Percentiles rank a stretch among this genome's conserved stretches.
Conservation (phyloP, 2,113 vertebrate genomes). For the Odobenus rosmarus region DNA sequence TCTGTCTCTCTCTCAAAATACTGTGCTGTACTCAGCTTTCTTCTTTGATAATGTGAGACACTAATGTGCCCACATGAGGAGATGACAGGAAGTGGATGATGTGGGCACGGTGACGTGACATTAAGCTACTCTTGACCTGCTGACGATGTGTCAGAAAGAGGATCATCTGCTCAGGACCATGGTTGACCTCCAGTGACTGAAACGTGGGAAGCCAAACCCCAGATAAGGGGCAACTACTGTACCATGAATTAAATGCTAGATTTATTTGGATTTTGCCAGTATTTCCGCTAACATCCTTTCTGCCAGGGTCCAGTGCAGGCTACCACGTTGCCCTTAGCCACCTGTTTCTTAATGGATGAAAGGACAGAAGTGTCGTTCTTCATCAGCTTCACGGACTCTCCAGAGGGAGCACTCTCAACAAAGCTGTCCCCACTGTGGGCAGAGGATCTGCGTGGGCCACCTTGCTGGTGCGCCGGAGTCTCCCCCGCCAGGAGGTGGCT, state of each 20-base stretch:
- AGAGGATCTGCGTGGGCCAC: fast-evolving
- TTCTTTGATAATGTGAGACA: neutral
- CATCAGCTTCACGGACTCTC: neutral
- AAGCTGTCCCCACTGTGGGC: neutral
- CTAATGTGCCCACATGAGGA: neutral
- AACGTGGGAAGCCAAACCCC: neutral
- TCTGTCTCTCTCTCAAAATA: neutral
- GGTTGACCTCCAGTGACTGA: neutral
- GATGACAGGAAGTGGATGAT: neutral
- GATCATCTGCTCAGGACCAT: neutral
- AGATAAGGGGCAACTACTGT: neutral
- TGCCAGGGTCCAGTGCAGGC: neutral
- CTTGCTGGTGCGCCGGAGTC: neutral
- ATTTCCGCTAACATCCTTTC: neutral
- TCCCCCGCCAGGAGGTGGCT: neutral
- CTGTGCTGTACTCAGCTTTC: neutral
- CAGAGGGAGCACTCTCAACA: neutral
- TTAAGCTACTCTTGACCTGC: neutral
- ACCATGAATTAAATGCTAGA: neutral
- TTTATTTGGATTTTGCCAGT: neutral
- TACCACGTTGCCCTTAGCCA: neutral
- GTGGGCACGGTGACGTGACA: fast-evolving
- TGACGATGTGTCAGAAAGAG: neutral
- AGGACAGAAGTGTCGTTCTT: neutral
- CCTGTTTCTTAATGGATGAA: neutral